Base-by-base conservation (phyloP, 2,888 invertebrate genomes). In the Hedya salicella region DNA sequence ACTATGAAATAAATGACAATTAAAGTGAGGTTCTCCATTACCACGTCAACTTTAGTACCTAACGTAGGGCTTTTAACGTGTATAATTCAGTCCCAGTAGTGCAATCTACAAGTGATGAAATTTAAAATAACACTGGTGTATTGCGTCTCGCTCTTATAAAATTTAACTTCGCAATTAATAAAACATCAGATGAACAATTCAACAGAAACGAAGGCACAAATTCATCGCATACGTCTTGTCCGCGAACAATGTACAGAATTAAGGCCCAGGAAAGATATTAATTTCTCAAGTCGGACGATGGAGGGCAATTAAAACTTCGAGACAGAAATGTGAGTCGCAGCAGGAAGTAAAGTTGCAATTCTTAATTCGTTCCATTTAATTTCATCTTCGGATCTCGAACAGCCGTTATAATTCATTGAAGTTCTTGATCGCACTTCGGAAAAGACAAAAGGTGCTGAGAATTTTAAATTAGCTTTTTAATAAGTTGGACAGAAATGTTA, bases 301-400 rank as follows among this genome's bases (percentile, higher is more conserved):
- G 82, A 81, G 80, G 85, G 82, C 86, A 89, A 89, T 89, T 88
- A 86, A 86, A 89, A 89, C 82, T 89, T 88, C 69, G 71, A 74
- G 77, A 78, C 76, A 75, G 80, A 80, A 85, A 82, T 78, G 78
- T 79, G 79, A 77, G 75, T 73, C 73, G 73, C 71, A 71, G 69
- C 66, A 71, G 74, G 74, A 83, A 84, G 78, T 85, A 73, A 83
- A 84, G 78, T 85, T 80, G 78, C 83, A 78, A 81, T 79, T 81
- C 78, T 80, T 78, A 77, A 81, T 82, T 81, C 78, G 82, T 82
- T 81, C 71, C 73, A 79, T 83, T 85, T 80, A 81, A 84, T 84
- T 82, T 78, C 76, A 82, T 82, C 79, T 81, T 75, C 69, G 71
- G 68, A 71, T 74, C 73, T 70, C 54, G 71, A 65, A 71, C 69